Conservation (phyloP, 2,888 invertebrate species). For the Clistopyga incitator region DNA sequence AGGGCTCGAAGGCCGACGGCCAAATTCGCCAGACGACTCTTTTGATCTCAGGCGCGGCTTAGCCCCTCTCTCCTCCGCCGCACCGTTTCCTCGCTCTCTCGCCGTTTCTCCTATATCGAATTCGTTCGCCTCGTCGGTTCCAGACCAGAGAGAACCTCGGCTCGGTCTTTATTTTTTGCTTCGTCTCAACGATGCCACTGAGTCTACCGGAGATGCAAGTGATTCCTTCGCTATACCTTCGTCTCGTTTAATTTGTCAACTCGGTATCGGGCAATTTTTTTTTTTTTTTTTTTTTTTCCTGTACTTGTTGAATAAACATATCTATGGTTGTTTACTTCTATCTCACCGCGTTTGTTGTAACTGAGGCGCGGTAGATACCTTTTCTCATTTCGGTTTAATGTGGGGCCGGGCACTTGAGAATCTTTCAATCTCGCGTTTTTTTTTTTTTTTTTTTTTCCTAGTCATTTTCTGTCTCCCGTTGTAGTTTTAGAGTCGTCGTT, state of each 20-base stretch:
- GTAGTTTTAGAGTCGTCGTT: conserved; percentile 43
- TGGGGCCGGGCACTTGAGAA: background rate
- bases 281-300: no score
- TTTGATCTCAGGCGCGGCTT: conserved; percentile 71
- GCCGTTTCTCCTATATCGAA: conserved; percentile 71
- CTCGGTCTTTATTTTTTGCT: conserved; percentile 34
- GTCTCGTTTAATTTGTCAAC: conserved; percentile 29
- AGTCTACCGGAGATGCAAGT: conserved; percentile 28
- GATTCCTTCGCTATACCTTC: conserved; percentile 14
- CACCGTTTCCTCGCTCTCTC: conserved; percentile 42
- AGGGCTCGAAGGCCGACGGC: conserved; percentile 64
- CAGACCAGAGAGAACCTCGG: conserved; percentile 59
- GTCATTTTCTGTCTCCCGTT: conserved; percentile 8
- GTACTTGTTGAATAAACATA: conserved; percentile 36
- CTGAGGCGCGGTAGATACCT: conserved; percentile 38
- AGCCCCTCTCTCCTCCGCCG: conserved; percentile 44
- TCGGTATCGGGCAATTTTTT: conserved; percentile 36
- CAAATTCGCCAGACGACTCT: conserved; percentile 69
- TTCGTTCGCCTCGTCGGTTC: conserved; percentile 73
- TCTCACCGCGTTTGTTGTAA: conserved; percentile 19
- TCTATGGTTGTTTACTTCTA: conserved; percentile 40
- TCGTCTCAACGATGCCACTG: conserved; percentile 28
- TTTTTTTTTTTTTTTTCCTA: conserved; percentile 43
- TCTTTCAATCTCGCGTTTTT: conserved; percentile 28
- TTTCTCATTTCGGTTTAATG: conserved; percentile 39